Conservation (phyloP, 2,113 vertebrate species). For the Pitta sordida region DNA sequence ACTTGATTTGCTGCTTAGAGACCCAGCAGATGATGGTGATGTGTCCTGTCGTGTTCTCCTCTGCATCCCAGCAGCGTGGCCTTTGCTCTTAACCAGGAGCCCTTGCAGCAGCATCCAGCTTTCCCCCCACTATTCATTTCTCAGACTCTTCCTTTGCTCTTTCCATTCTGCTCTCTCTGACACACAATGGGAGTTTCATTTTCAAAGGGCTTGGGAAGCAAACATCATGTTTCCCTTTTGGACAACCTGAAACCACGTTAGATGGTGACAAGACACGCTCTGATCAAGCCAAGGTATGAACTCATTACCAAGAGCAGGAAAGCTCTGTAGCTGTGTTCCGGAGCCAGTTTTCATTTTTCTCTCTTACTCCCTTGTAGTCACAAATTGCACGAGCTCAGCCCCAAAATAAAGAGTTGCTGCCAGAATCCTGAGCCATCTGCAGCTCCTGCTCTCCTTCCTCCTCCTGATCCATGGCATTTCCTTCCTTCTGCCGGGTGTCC, state of each 20-base stretch:
- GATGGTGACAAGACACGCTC: background rate
- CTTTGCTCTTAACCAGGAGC: slow-evolving; percentile 5
- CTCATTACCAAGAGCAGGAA: background rate
- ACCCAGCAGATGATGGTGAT: background rate
- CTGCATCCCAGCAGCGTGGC: background rate
- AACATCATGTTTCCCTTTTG: background rate
- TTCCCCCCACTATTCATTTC: background rate
- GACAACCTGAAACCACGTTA: background rate
- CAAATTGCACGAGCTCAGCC: background rate
- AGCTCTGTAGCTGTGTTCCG: background rate
- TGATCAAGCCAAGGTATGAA: background rate
- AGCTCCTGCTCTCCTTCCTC: background rate
- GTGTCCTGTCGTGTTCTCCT: background rate
- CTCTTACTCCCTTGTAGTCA: background rate
- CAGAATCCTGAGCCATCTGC: background rate
- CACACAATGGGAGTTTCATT: background rate
- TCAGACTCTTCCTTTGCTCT: background rate
- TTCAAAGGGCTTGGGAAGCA: background rate
- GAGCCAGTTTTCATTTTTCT: background rate
- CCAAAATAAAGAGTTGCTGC: background rate
- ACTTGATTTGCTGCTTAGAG: background rate
- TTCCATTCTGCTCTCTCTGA: background rate
- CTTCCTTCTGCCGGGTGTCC: background rate
- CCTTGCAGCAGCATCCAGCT: background rate
- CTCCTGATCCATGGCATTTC: accelerated